These are phyloP conservation scores for Acromyrmex echinatior DNA, from an alignment of 1,140 invertebrate genomes.

Conservation along the genomic window DNA sequence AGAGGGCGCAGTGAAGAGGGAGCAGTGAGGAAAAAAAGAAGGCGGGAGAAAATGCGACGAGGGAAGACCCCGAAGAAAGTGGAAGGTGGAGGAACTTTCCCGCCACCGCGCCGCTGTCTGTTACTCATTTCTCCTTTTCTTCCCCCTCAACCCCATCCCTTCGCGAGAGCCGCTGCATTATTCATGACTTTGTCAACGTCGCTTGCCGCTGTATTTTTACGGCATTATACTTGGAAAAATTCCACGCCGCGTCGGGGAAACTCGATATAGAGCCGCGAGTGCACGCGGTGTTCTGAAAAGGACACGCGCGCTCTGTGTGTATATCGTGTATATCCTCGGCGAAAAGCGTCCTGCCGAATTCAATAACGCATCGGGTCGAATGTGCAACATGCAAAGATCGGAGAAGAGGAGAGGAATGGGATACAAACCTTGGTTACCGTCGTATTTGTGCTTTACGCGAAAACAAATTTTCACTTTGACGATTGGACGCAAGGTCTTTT, in stretches of 20 bases:
- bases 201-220: conserved; percentile 78
- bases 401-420: not conserved
- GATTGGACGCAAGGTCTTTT: too few species aligned
- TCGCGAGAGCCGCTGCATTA: conserved; percentile 72
- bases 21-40: conserved; percentile 30
- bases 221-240: conserved; percentile 78
- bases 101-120: conserved; percentile 54
- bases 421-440: not conserved
- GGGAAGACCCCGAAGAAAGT: conserved; percentile 60
- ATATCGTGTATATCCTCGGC: too few species aligned
- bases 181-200: conserved; percentile 79
- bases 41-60: conserved; percentile 37
- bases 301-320: not conserved
- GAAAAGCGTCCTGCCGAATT: not conserved
- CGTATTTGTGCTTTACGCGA: not conserved
- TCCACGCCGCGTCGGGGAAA: conserved; percentile 23
- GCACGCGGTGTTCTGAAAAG: conserved; percentile 19
- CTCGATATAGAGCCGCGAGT: conserved; percentile 59
- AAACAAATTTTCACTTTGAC: not conserved
- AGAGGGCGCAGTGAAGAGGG: conserved; percentile 33
- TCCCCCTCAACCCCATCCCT: not conserved
- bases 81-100: conserved; percentile 63
- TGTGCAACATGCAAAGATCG: not conserved
- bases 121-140: conserved; percentile 69
- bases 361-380: not conserved